A percentile compares a stretch with the other conserved stretches of the same genome.
phyloP scores from a whole-genome alignment of 2,113 vertebrate genomes.

The Diadophis punctatus region DNA sequence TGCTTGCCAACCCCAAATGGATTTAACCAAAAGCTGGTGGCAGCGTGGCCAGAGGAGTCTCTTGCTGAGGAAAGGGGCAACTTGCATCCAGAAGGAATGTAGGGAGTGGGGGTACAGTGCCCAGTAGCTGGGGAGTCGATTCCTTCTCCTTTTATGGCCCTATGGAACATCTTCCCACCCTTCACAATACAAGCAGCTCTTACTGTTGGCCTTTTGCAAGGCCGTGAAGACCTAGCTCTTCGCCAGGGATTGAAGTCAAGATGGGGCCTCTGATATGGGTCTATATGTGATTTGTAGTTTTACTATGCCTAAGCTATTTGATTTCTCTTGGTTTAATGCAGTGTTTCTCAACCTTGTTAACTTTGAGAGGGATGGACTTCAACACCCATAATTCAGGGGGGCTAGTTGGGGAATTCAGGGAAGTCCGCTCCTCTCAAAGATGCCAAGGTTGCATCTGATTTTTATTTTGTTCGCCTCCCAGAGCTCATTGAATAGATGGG shows the following conservation, averaged over 20 bases:
- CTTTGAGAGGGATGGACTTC: not conserved
- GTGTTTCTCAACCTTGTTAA: not conserved
- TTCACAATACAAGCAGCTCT: not conserved
- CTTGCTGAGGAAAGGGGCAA: not conserved
- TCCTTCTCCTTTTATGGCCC: not conserved
- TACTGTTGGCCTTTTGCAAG: not conserved
- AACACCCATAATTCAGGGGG: not conserved
- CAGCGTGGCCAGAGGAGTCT: not conserved
- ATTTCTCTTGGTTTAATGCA: not conserved
- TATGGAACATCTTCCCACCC: not conserved
- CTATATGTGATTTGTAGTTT: not conserved
- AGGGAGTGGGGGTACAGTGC: not conserved
- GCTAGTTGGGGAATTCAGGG: not conserved
- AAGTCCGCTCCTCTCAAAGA: not conserved
- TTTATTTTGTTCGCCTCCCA: not conserved
- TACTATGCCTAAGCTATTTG: not conserved
- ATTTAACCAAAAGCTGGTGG: not conserved
- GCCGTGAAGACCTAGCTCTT: not conserved
- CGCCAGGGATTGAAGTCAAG: not conserved
- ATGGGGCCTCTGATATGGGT: not conserved
- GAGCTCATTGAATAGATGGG: not conserved
- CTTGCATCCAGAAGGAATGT: not conserved
- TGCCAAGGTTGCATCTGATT: not conserved
- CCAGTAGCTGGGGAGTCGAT: not conserved
- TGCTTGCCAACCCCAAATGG: not conserved